phyloP scores from a whole-genome alignment of 1,140 invertebrate genomes.

The Drosophila sp. region DNA sequence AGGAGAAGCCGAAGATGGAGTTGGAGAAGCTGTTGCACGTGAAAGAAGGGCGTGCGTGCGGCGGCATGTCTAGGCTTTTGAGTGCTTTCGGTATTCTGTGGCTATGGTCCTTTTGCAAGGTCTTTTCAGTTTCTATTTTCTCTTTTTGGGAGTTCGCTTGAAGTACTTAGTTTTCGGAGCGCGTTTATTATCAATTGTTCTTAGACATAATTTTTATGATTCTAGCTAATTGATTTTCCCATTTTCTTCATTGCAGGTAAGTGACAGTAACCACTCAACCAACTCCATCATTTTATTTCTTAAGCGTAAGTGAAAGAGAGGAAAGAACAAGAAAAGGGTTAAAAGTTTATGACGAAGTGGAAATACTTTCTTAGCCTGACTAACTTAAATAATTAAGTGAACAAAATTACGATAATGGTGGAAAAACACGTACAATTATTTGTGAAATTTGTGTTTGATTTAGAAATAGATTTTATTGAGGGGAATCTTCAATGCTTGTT shows the following conservation, averaged over 20 bases:
- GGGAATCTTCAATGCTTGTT: no score
- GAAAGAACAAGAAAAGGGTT: background rate
- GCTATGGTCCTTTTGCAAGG: slow-evolving; percentile 34
- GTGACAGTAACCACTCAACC: slow-evolving; percentile 16
- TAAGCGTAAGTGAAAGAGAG: slow-evolving; percentile 21
- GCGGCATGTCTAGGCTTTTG: slow-evolving; percentile 49
- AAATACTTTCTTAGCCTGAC: no score
- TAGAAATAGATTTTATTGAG: no score
- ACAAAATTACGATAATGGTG: no score
- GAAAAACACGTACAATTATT: no score
- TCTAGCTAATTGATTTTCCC: slow-evolving; percentile 49
- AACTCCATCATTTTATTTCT: slow-evolving; percentile 20
- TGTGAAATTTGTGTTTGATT: no score
- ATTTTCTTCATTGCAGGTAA: slow-evolving; percentile 43
- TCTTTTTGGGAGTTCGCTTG: slow-evolving; percentile 36
- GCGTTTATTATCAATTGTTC: slow-evolving; percentile 38
- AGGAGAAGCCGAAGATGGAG: background rate
- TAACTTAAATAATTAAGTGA: background rate
- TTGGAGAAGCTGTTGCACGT: background rate
- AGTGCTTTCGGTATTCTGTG: slow-evolving; percentile 63
- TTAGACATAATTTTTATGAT: slow-evolving; percentile 32
- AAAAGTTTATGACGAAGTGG: background rate
- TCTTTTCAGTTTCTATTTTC: slow-evolving; percentile 21
- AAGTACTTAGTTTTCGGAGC: slow-evolving; percentile 1
- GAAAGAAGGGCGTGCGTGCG: background rate